These are phyloP conservation scores for Streblospio benedicti DNA, from an alignment of 1,140 invertebrate genomes.

Conservation along the genomic window DNA sequence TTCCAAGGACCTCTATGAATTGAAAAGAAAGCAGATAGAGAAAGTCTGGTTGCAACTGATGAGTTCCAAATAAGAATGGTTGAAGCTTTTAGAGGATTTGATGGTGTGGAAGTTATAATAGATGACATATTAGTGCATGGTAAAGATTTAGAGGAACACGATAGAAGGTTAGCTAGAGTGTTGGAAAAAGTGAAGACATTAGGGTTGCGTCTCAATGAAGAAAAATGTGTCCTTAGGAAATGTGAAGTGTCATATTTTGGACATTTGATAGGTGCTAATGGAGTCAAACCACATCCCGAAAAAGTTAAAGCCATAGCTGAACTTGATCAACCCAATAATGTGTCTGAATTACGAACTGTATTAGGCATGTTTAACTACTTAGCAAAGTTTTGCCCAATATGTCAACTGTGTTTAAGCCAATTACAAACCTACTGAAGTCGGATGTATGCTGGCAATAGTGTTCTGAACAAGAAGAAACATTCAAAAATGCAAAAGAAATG, in stretches of 20 bases:
- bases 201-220: not conserved
- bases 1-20: no score
- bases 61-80: no score
- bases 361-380: conserved; percentile 17
- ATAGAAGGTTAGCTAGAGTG: not conserved
- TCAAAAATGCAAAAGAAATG: conserved; percentile 1
- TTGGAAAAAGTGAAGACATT: not conserved
- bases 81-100: no score
- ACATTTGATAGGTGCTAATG: not conserved
- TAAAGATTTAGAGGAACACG: not conserved
- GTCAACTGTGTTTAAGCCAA: not conserved
- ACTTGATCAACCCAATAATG: not conserved
- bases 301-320: not conserved
- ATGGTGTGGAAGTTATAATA: no score
- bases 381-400: conserved; percentile 1
- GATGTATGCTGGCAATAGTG: conserved; percentile 12
- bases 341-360: not conserved
- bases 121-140: no score
- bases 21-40: no score
- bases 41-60: no score
- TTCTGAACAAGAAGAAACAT: no score
- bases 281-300: not conserved
- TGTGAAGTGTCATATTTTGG: not conserved
- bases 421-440: conserved; percentile 6
- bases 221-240: not conserved